These are phyloP conservation scores for Lacanobia wlatinum DNA, from an alignment of 2,888 invertebrate species.

Conservation along the genomic window DNA sequence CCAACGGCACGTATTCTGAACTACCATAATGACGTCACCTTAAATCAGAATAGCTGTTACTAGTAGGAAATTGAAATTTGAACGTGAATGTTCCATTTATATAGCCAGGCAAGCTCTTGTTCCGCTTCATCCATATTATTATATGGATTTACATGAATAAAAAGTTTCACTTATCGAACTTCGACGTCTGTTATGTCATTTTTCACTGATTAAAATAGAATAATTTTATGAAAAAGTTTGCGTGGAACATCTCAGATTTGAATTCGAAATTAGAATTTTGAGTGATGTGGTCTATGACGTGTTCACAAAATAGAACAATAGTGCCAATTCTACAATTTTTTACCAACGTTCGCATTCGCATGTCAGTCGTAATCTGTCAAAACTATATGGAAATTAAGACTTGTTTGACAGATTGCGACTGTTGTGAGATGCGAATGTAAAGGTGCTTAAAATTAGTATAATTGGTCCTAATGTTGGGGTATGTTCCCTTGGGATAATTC, in stretches of 20 bases:
- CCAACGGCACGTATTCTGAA: constrained; percentile 54
- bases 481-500: too few relatives aligned
- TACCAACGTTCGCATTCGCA: too few relatives aligned
- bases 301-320: too few relatives aligned
- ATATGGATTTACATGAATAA: constrained; percentile 62
- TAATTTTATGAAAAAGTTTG: constrained; percentile 32
- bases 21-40: constrained; percentile 60
- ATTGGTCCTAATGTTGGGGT: too few relatives aligned
- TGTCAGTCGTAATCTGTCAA: too few relatives aligned
- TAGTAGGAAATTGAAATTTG: constrained; percentile 83
- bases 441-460: too few relatives aligned
- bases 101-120: constrained; percentile 67
- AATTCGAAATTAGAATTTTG: constrained; percentile 27
- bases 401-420: too few relatives aligned
- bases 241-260: constrained; percentile 17
- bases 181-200: constrained; percentile 47
- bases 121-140: constrained; percentile 66
- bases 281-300: too few relatives aligned
- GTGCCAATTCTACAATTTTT: too few relatives aligned
- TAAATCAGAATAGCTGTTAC: constrained; percentile 78
- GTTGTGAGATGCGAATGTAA: too few relatives aligned
- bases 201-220: constrained; percentile 55
- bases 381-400: too few relatives aligned
- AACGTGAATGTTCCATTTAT: constrained; percentile 72
- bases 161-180: constrained; percentile 55